Conservation (phyloP, 2,888 invertebrate genomes). For the Aphodius granarius region DNA sequence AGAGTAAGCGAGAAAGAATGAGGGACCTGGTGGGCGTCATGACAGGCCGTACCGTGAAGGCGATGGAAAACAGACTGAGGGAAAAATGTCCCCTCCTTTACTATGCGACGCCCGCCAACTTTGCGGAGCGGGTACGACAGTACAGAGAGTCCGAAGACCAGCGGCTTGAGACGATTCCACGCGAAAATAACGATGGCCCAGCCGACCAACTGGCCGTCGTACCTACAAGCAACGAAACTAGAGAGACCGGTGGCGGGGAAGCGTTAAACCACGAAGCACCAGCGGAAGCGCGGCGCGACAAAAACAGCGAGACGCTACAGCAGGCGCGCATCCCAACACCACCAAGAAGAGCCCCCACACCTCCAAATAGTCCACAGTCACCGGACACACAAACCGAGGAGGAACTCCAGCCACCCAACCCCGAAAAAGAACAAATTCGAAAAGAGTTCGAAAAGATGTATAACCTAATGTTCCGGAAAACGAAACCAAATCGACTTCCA, state of each 20-base stretch:
- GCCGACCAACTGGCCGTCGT: not conserved
- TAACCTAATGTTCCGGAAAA: not conserved
- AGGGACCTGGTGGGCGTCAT: not conserved
- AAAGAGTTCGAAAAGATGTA: not conserved
- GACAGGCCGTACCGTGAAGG: not conserved
- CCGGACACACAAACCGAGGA: too few species aligned
- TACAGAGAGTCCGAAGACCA: not conserved
- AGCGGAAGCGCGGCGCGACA: not conserved
- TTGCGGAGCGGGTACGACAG: not conserved
- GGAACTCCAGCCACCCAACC: not conserved
- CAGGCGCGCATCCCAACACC: too few species aligned
- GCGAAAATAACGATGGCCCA: not conserved
- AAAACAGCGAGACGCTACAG: too few species aligned
- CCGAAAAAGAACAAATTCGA: too few species aligned
- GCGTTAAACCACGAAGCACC: not conserved
- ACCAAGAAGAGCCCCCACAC: not conserved
- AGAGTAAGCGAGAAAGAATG: not conserved
- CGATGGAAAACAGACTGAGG: slow-evolving; percentile 3
- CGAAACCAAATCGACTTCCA: not conserved
- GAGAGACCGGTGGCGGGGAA: not conserved
- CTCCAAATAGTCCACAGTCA: not conserved
- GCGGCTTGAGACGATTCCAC: not conserved
- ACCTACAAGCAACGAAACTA: not conserved
- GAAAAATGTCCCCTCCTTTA: not conserved
- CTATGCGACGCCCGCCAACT: not conserved